Base-by-base conservation (phyloP, 2,113 vertebrate species). In the Brachypteracias leptosomus region DNA sequence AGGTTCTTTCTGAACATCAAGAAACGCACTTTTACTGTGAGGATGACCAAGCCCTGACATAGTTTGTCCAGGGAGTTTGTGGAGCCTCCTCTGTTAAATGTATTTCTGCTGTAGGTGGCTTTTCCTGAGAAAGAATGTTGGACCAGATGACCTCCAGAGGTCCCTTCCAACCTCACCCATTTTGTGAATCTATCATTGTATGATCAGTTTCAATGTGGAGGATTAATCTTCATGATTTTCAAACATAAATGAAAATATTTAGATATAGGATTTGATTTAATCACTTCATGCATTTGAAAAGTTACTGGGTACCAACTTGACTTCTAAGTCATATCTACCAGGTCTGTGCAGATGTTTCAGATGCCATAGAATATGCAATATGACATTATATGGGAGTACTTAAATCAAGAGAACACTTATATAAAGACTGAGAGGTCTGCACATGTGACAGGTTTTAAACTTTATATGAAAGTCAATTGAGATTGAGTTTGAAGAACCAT, bases 11-110 rank as follows among this genome's bases (percentile, higher is more conserved):
- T 77, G 44, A 77, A 61, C 16, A 28, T 46, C 15, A 81, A 19
- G 16, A 77, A 82, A 28, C 26, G 55, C 24, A 12, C 55, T 82
- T 90, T 72, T 72, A 36, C 11, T 42, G 3, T 36, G 46, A 59
- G 7, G 11, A 13, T n/a, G 11, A 66, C 59, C 1, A 0, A 66
- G 4, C 10, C 6, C 19, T 25, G 35, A 4, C 13, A 66, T 10
- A n/a, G 18, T 15, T 13, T 40, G 24, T 17, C 6, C 10, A 36
- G 10, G 18, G 26, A 49, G 10, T 42, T 65, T 71, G n/a, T n/a
- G n/a, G n/a, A n/a, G n/a, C n/a, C n/a, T n/a, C n/a, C n/a, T n/a
- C n/a, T n/a, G 15, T n/a, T 38, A 1, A 1, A 80, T 14, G 17
- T 47, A 38, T 11, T 49, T 14, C 51, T 3, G 40, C 13, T 81